Conservation (phyloP, 1,140 invertebrate species). For the Antheraea pernyi region DNA sequence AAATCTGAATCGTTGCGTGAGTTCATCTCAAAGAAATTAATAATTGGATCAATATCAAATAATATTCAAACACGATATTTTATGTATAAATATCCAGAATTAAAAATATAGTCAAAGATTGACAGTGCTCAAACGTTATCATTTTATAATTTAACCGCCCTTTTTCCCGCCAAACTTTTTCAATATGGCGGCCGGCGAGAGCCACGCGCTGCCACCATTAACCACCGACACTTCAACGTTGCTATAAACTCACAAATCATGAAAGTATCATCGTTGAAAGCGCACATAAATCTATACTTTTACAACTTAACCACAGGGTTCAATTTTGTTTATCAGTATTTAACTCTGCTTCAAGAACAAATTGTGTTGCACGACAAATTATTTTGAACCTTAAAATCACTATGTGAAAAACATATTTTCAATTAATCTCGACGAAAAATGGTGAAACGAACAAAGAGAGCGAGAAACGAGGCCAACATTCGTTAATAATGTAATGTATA, state of each 20-base stretch:
- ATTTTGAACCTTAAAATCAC: slow-evolving; percentile 65
- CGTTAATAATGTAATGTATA: slow-evolving; percentile 79
- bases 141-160: slow-evolving; percentile 45
- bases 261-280: slow-evolving; percentile 55
- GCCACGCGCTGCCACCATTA: slow-evolving; percentile 75
- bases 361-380: slow-evolving; percentile 51
- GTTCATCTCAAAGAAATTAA: no score
- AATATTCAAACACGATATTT: no score
- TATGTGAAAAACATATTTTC: slow-evolving; percentile 57
- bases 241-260: slow-evolving; percentile 80
- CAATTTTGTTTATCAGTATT: slow-evolving; percentile 33
- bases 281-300: slow-evolving; percentile 39
- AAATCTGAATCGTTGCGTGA: no score
- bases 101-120: slow-evolving; percentile 21
- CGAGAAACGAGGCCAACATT: slow-evolving; percentile 76
- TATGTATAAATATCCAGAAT: background rate
- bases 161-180: slow-evolving; percentile 77
- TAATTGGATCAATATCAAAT: no score
- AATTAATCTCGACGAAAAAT: slow-evolving; percentile 55
- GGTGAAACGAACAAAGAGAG: slow-evolving; percentile 76
- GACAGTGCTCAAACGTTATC: slow-evolving; percentile 25
- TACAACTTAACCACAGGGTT: slow-evolving; percentile 33
- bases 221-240: slow-evolving; percentile 77
- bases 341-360: slow-evolving; percentile 52
- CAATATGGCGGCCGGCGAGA: slow-evolving; percentile 72